Evolutionary conservation across 2,888 invertebrate species (phyloP).

Genomic region (Rhyacophila evoluta): DNA sequence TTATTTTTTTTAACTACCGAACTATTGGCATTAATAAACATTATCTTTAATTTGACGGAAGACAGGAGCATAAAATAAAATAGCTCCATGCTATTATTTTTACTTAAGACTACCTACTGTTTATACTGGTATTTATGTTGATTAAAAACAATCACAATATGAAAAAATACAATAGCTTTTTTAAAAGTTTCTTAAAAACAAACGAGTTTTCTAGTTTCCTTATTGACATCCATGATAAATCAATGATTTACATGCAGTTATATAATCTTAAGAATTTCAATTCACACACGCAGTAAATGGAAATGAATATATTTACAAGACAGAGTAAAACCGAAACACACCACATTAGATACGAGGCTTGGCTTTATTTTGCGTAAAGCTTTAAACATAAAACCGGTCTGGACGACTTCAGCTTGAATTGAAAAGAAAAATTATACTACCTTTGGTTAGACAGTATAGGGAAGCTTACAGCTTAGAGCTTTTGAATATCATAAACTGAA

Average conservation of each 20-base stretch:
- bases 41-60: no score
- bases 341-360: not conserved
- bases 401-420: not conserved
- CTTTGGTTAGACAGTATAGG: not conserved
- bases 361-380: not conserved
- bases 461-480: not conserved
- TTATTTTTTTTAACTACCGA: no score
- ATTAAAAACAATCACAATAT: no score
- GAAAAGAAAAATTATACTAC: not conserved
- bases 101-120: no score
- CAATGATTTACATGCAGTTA: not conserved
- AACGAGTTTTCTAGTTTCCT: no score
- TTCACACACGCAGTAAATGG: not conserved
- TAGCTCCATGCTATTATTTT: no score
- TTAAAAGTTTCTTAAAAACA: no score
- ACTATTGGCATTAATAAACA: no score
- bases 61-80: no score
- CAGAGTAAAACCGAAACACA: not conserved
- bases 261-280: conserved; percentile 9
- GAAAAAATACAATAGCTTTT: no score
- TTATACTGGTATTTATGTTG: no score
- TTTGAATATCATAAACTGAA: not conserved
- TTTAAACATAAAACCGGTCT: not conserved
- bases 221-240: not conserved
- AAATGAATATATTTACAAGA: not conserved